A percentile compares a stretch with the other conserved stretches of the same genome.
Evolutionary conservation across 1,140 invertebrate species (phyloP).

Genomic region (Procambarus virginalis): DNA sequence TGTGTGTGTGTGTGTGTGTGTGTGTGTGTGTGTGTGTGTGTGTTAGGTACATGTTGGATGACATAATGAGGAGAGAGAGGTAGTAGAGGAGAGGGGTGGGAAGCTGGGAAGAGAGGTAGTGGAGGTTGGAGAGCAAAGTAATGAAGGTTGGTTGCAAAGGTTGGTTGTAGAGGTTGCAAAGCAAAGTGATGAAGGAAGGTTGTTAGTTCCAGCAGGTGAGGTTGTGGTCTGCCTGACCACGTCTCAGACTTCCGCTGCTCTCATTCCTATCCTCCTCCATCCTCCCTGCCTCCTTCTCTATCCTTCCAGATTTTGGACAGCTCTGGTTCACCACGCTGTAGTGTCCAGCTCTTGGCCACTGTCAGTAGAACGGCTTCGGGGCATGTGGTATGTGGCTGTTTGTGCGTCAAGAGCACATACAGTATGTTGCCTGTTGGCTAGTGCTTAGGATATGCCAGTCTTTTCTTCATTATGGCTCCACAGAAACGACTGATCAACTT

Average conservation of each 20-base stretch:
- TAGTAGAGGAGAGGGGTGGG: not conserved
- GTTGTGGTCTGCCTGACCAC: constrained; percentile 22
- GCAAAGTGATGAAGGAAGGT: not conserved
- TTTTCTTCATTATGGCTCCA: too few species aligned
- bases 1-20: constrained; percentile 29
- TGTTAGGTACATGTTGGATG: too few species aligned
- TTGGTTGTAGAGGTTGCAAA: not conserved
- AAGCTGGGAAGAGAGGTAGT: not conserved
- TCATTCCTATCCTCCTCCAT: not conserved
- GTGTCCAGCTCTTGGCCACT: not conserved
- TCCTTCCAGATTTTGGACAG: not conserved
- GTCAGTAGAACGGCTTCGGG: too few species aligned
- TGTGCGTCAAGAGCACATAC: too few species aligned
- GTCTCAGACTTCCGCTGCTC: not conserved
- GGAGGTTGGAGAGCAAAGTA: not conserved
- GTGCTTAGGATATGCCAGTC: too few species aligned
- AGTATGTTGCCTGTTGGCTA: too few species aligned
- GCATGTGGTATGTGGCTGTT: too few species aligned
- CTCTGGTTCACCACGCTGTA: not conserved
- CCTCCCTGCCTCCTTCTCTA: not conserved
- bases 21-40: not conserved
- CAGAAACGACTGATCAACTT: too few species aligned
- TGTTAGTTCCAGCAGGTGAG: constrained; percentile 31
- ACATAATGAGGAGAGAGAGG: not conserved
- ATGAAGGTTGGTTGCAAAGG: too few species aligned